Base-by-base conservation (phyloP, 2,113 vertebrate species). In the Choloepus hoffmanni region DNA sequence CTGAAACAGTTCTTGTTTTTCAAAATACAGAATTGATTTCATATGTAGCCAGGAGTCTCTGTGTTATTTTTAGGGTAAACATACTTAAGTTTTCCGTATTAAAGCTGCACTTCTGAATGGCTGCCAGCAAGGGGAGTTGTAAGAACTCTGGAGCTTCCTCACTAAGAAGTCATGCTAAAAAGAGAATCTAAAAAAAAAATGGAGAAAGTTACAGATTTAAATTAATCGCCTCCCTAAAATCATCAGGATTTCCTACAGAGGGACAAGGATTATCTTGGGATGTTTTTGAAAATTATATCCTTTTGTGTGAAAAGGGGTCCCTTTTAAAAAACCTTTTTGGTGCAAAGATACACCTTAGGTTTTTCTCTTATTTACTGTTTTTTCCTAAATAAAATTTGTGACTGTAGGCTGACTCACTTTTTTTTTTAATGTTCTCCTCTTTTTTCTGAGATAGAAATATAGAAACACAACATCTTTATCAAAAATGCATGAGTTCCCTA, bases 41-140 rank as follows among this genome's bases (percentile, higher is more conserved):
- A 62, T 30, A 36, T 48, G 93, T 91, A 77, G 43, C 83, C n/a
- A 70, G n/a, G 7, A 36, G 18, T 70, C 14, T 67, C 26, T 16
- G 14, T n/a, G 26, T 84, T 84, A 40, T 58, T 87, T 92, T 90
- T 12, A 30, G 28, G 1, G 58, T 78, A 76, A 85, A 43, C 33
- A 48, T 5, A 18, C 30, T 45, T 48, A 23, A 63, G 10, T 85
- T 83, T 79, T 84, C 79, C 23, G 12, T 4, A n/a, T 16, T 65
- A 88, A 85, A 92, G 23, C 45, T 95, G 94, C 82, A 95, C 73
- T 96, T 97, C 89, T 50, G 58, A 28, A 3, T 91, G 86, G 15
- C 14, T 15, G 28, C 96, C 97, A 97, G 97, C 95, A 97, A 77
- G 96, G 96, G 97, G 97, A 72, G 96, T 1, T 92, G 93, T 95